phyloP scores from a whole-genome alignment of 2,888 invertebrate genomes.

The Dyspetes luteomarginatus region DNA sequence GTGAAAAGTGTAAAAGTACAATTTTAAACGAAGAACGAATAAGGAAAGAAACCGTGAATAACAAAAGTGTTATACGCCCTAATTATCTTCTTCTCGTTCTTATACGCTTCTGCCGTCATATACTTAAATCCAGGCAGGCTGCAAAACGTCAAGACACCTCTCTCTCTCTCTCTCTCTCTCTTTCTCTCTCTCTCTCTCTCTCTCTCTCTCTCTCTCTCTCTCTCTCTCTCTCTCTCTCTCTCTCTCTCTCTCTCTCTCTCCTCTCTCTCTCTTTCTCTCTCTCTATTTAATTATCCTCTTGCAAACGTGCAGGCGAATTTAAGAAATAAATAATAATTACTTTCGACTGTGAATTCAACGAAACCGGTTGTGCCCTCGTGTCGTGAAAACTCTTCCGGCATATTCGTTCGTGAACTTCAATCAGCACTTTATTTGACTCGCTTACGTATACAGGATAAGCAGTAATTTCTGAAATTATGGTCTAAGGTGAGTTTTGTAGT shows the following conservation, averaged over 20 bases:
- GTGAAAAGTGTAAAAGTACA: conserved; percentile 49
- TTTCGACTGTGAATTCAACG: conserved; percentile 16
- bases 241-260: no score
- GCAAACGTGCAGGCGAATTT: neutral
- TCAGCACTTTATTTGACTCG: conserved; percentile 1
- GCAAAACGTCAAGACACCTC: conserved; percentile 12
- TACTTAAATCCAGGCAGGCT: conserved; percentile 5
- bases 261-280: no score
- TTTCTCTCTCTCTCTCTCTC: no score
- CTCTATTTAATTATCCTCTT: no score
- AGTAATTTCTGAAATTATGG: neutral
- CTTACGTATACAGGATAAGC: neutral
- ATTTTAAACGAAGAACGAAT: conserved; percentile 19
- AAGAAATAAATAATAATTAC: neutral
- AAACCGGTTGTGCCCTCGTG: conserved; percentile 24
- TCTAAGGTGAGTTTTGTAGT: neutral
- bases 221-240: no score
- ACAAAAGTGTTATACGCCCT: conserved; percentile 42
- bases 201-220: no score
- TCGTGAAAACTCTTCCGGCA: neutral
- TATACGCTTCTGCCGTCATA: conserved; percentile 32
- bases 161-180: neutral
- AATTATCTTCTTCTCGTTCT: conserved; percentile 26
- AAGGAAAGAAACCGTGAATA: conserved; percentile 32
- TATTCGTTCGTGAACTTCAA: neutral